Conservation (phyloP, 2,888 invertebrate species). For the Busseola fusca region DNA sequence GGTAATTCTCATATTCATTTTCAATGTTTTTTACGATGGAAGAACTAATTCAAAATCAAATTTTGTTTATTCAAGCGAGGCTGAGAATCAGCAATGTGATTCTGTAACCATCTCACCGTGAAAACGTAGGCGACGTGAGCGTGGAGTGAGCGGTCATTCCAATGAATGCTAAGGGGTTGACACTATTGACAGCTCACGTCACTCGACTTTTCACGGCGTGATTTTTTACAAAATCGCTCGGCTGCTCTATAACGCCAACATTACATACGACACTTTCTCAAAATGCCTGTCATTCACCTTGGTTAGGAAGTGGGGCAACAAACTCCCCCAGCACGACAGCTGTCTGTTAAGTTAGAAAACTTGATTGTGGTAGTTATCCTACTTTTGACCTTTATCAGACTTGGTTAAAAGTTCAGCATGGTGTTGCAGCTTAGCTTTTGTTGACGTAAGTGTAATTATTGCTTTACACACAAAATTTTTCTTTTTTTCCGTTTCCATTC, state of each 20-base stretch:
- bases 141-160: no score
- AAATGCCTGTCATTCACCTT: rapidly evolving
- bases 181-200: no score
- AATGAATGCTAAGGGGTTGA: no score
- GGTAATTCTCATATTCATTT: background rate
- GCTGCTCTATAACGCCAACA: background rate
- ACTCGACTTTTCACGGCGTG: no score
- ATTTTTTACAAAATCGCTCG: no score
- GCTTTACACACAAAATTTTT: background rate
- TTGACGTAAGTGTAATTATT: background rate
- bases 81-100: no score
- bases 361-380: background rate
- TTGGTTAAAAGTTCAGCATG: background rate
- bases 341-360: background rate
- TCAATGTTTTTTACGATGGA: background rate
- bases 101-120: no score
- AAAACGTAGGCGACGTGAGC: no score
- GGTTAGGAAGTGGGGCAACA: background rate
- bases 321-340: background rate
- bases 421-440: background rate
- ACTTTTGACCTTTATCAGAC: background rate
- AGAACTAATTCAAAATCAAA: background rate
- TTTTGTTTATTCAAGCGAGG: background rate
- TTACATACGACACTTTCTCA: background rate
- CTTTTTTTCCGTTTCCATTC: no score